These are phyloP conservation scores for Anguilla megastoma DNA, from an alignment of 2,797 vertebrate species.

Conservation along the genomic window DNA sequence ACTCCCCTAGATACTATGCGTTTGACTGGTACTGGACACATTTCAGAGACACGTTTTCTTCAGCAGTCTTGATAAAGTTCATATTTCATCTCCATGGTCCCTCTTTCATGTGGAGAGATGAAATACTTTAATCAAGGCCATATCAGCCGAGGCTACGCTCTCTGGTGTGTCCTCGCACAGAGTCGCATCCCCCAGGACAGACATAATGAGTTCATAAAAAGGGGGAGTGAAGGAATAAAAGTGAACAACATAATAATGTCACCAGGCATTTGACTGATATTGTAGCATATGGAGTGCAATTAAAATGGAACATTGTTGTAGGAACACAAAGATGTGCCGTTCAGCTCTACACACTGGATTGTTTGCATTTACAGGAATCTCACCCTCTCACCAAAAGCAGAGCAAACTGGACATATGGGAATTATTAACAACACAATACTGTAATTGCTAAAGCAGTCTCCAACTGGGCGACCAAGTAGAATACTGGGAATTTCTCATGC, in stretches of 20 bases:
- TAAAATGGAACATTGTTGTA: slow-evolving; percentile 38
- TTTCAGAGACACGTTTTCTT: slow-evolving; percentile 3
- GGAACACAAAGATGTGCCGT: slow-evolving; percentile 31
- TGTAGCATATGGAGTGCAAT: slow-evolving; percentile 41
- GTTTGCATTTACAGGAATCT: background rate
- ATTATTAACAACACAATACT: background rate
- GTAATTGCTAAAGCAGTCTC: background rate
- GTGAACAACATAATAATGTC: slow-evolving; percentile 54
- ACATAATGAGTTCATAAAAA: slow-evolving; percentile 61
- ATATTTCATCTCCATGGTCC: slow-evolving; percentile 17
- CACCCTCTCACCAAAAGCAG: background rate
- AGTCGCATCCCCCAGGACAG: slow-evolving; percentile 38
- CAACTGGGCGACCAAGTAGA: background rate
- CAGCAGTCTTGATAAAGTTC: slow-evolving; percentile 21
- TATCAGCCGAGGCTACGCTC: slow-evolving; percentile 23
- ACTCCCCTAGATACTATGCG: background rate
- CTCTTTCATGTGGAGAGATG: slow-evolving; percentile 45
- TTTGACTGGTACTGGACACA: slow-evolving; percentile 22
- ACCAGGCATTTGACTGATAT: slow-evolving; percentile 48
- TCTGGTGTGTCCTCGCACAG: slow-evolving; percentile 35
- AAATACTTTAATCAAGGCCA: slow-evolving; percentile 49
- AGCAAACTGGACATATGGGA: background rate
- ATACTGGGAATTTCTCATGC: background rate
- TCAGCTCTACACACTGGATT: background rate
- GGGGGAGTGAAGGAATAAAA: slow-evolving; percentile 54